Percentiles rank a stretch among this genome's conserved stretches.
Evolutionary conservation across 2,888 invertebrate genomes (phyloP).

Genomic region (Amphipyra berbera): DNA sequence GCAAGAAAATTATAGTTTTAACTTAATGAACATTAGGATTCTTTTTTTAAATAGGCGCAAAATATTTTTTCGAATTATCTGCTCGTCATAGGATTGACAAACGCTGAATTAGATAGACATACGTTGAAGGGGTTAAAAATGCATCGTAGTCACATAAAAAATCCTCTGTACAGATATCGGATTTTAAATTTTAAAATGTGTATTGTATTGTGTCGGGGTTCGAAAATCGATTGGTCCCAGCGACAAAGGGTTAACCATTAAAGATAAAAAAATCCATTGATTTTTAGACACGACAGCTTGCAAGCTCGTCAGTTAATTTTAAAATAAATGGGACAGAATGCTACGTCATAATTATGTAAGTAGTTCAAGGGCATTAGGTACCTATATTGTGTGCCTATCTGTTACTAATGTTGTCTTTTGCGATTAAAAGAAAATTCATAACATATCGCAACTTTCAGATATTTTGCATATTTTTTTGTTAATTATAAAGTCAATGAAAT

Average conservation of each 20-base stretch:
- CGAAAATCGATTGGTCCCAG: conserved; percentile 87
- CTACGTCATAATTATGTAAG: conserved; percentile 54
- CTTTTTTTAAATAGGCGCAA: too few species aligned
- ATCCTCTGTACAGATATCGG: conserved; percentile 87
- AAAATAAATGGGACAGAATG: conserved; percentile 62
- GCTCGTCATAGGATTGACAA: conserved; percentile 66
- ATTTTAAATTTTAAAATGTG: conserved; percentile 90
- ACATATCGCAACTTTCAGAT: too few species aligned
- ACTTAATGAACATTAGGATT: too few species aligned
- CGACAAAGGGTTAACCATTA: conserved; percentile 88
- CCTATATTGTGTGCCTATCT: not conserved
- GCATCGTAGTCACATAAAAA: conserved; percentile 88
- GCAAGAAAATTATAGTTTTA: too few species aligned
- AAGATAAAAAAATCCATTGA: conserved; percentile 85
- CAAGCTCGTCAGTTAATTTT: conserved; percentile 63
- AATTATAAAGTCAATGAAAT: too few species aligned
- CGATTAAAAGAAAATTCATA: too few species aligned
- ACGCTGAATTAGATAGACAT: conserved; percentile 74
- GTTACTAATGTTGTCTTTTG: not conserved
- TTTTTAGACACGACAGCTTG: conserved; percentile 84
- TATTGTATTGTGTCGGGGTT: conserved; percentile 88
- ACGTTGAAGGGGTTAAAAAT: conserved; percentile 89
- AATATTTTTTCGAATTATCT: not conserved
- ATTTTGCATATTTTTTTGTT: too few species aligned
- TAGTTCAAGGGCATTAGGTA: conserved; percentile 47